Evolutionary conservation across 1,140 invertebrate species (phyloP).

Genomic region (Diachasmimorpha longicaudata): DNA sequence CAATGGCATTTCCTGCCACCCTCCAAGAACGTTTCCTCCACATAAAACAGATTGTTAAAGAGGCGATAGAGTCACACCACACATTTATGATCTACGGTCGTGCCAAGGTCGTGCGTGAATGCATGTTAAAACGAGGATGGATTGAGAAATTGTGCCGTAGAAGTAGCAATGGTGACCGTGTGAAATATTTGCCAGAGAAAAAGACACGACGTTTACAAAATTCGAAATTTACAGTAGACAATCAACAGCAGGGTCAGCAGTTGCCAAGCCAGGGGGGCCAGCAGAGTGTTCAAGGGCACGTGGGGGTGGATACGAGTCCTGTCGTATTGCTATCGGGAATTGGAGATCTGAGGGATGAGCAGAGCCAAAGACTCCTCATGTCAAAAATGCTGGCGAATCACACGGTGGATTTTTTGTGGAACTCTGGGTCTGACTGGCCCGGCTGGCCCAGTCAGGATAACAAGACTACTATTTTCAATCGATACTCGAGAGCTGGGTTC

Average conservation of each 20-base stretch:
- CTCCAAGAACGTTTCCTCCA: constrained; percentile 48
- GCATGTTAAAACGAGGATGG: constrained; percentile 55
- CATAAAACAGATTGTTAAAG: constrained; percentile 51
- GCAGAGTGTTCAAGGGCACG: constrained; percentile 34
- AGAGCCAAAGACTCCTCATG: constrained; percentile 51
- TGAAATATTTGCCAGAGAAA: constrained; percentile 8
- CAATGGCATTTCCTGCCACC: constrained; percentile 31
- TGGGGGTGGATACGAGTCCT: constrained; percentile 49
- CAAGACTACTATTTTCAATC: constrained; percentile 73
- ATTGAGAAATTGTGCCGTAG: constrained; percentile 55
- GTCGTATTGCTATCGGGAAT: constrained; percentile 49
- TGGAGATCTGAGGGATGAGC: constrained; percentile 47
- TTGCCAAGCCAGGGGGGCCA: neutral
- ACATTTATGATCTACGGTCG: constrained; percentile 60
- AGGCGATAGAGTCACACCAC: constrained; percentile 47
- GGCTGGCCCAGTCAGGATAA: constrained; percentile 70
- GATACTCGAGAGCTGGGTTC: constrained; percentile 83
- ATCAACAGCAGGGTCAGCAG: neutral
- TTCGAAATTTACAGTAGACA: constrained; percentile 28
- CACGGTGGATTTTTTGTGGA: constrained; percentile 87
- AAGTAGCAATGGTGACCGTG: constrained; percentile 31
- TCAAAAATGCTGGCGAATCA: constrained; percentile 64
- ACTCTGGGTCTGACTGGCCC: constrained; percentile 80
- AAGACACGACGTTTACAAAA: constrained; percentile 10
- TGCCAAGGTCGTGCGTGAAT: constrained; percentile 52